Evolutionary conservation across 2,113 vertebrate genomes (phyloP), one percentile per base, ranked within the genome.

Genomic region (Grus americana): DNA sequence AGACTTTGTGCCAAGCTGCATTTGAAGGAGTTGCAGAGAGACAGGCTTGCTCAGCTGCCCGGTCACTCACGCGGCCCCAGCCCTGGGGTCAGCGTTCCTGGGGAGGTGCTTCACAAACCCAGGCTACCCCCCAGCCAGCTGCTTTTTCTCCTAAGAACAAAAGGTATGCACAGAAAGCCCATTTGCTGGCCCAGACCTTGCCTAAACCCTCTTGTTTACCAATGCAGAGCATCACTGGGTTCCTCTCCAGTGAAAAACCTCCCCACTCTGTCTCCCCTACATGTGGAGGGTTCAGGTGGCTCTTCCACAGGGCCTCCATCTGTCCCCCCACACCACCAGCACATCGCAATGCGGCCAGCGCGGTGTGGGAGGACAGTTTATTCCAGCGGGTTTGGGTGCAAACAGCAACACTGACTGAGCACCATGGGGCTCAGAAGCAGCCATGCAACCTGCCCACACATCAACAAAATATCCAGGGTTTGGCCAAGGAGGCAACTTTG

Each of bases 251-350:
- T 14, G 50, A 50, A 73, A 59, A 57, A 11, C 5, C 17, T 36
- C 59, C 24, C 57, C 22, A 0, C 15, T 34, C 46, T 40, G 17
- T 49, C 21, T 58, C 13, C 20, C 2, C 7, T 27, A 0, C 0
- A 0, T 4, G 7, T 10, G 59, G 63, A 70, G 13, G 34, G 47
- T 23, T 83, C 55, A 50, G 29, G 73, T 15, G 55, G 44, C 87
- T 68, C 67, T 12, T 66, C 12, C 66, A 36, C 62, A 47, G 49
- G 10, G 52, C 19, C 30, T 59, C 62, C 20, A 26, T 2, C 16
- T 5, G 2, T 55, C n/a, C n/a, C 46, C 27, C 5, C 44, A 21
- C 24, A 27, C 16, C 17, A 0, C 0, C 0, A 36, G 70, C 61
- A 79, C 0, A 0, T 32, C 1, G 2, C 68, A 29, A 0, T 4